A percentile compares a stretch with the other conserved stretches of the same genome.
Conservation (phyloP, 2,888 invertebrate genomes). For the Epinotia ramella region DNA sequence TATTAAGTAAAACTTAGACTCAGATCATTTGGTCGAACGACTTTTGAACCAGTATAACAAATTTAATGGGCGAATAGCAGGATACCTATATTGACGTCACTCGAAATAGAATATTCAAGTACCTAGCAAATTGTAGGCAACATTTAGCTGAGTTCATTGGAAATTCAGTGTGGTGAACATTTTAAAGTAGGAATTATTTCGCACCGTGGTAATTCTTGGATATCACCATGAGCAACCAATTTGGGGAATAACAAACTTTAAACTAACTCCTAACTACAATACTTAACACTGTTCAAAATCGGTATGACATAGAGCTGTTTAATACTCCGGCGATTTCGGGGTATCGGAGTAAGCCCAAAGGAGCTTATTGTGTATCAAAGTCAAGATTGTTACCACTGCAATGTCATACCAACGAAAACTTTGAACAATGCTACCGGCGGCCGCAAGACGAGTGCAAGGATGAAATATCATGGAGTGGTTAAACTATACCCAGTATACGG, state of each 20-base stretch:
- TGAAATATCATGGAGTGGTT: neutral
- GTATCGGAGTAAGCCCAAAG: neutral
- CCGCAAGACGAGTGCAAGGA: constrained; percentile 2
- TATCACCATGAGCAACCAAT: too few relatives aligned
- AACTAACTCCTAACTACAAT: too few relatives aligned
- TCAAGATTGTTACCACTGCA: constrained; percentile 24
- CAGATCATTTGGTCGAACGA: too few relatives aligned
- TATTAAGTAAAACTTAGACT: too few relatives aligned
- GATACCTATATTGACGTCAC: neutral
- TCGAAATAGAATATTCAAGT: neutral
- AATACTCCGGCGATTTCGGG: neutral
- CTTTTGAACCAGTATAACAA: too few relatives aligned
- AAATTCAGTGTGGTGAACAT: too few relatives aligned
- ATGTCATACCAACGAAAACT: constrained; percentile 9
- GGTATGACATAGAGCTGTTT: neutral
- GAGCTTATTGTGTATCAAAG: constrained; percentile 14
- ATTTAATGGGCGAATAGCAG: neutral
- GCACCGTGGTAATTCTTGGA: too few relatives aligned
- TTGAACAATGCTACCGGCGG: constrained; percentile 4
- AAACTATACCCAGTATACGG: neutral
- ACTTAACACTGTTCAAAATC: neutral
- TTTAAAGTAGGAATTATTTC: too few relatives aligned
- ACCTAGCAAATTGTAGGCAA: neutral
- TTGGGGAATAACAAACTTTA: too few relatives aligned
- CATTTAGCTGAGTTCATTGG: neutral